phyloP scores from a whole-genome alignment of 2,888 invertebrate genomes.

The Eupithecia centaureata region DNA sequence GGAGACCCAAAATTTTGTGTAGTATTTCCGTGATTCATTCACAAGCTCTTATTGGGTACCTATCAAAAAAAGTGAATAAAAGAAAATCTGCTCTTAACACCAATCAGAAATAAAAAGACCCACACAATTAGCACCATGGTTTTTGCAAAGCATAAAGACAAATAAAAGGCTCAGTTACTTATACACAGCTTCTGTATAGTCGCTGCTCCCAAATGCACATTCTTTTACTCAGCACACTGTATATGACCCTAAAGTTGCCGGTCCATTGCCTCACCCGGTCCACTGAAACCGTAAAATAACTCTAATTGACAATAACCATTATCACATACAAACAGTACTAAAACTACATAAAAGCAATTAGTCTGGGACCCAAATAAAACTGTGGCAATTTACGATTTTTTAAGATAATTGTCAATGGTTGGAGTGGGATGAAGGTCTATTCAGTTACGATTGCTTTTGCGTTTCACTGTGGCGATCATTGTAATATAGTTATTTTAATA shows the following conservation, averaged over 20 bases:
- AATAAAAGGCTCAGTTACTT: neutral
- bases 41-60: no score
- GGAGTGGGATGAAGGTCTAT: neutral
- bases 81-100: neutral
- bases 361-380: constrained; percentile 31
- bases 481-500: neutral
- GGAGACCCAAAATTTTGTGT: no score
- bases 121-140: neutral
- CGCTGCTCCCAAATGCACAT: constrained; percentile 5
- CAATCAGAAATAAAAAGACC: neutral
- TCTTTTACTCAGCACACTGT: constrained; percentile 1
- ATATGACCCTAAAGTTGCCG: constrained; percentile 25
- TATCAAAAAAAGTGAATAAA: no score
- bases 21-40: no score
- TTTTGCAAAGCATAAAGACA: neutral
- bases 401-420: constrained; percentile 4
- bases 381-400: constrained; percentile 26
- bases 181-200: neutral
- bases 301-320: constrained; percentile 32
- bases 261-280: constrained; percentile 29
- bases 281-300: constrained; percentile 28
- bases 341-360: constrained; percentile 38
- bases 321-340: constrained; percentile 33
- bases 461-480: neutral
- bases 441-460: neutral